These are phyloP conservation scores for Girardia tigrina DNA, from an alignment of 2,888 invertebrate genomes.

Conservation along the genomic window DNA sequence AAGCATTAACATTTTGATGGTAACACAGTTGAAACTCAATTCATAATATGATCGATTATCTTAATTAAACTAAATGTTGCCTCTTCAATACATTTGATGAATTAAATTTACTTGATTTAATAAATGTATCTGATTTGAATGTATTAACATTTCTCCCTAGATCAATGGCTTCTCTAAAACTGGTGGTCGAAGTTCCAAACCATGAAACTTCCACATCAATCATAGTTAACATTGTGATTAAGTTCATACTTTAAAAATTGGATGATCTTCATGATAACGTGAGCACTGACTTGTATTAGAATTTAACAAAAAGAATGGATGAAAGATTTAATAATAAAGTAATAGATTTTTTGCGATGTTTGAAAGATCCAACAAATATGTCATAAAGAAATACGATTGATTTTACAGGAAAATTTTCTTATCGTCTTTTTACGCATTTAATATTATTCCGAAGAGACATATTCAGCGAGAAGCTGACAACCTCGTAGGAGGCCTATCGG, in stretches of 20 bases:
- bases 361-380: not conserved
- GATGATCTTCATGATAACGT: too few relatives aligned
- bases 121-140: not conserved
- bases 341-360: not conserved
- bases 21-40: not conserved
- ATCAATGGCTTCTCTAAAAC: not conserved
- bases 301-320: not conserved
- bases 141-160: not conserved
- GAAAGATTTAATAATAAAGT: not conserved
- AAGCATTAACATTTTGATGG: not conserved
- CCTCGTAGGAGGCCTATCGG: too few relatives aligned
- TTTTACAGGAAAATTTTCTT: not conserved
- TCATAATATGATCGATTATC: not conserved
- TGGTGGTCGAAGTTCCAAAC: not conserved
- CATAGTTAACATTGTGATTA: not conserved
- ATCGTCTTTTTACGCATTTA: not conserved
- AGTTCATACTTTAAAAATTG: not conserved
- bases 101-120: not conserved
- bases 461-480: too few relatives aligned
- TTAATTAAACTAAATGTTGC: not conserved
- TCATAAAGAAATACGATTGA: not conserved
- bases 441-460: too few relatives aligned
- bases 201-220: not conserved
- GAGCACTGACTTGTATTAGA: not conserved
- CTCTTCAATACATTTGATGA: not conserved